These are phyloP conservation scores for Epirrhoe alternata DNA, from an alignment of 2,888 invertebrate species.

Conservation along the genomic window DNA sequence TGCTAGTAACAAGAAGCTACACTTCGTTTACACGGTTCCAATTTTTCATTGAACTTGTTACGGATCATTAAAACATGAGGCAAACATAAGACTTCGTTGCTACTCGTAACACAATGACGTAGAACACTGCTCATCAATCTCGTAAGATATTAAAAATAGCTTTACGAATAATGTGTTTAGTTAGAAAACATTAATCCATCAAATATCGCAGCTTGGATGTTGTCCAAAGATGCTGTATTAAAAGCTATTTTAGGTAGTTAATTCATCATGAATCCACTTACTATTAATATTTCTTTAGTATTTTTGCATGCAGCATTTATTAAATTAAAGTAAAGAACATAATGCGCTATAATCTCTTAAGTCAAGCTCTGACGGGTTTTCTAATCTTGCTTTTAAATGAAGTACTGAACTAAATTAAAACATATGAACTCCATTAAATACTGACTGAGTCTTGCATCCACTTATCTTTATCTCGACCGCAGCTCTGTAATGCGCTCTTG, in stretches of 20 bases:
- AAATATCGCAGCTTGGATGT: constrained; percentile 55
- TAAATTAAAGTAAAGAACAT: background rate
- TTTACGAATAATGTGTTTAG: constrained; percentile 58
- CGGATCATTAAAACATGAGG: constrained; percentile 1
- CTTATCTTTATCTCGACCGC: constrained; percentile 48
- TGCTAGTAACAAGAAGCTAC: constrained; percentile 18
- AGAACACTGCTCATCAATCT: constrained; percentile 46
- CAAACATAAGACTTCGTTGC: background rate
- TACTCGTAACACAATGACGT: constrained; percentile 25
- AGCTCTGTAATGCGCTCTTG: constrained; percentile 52
- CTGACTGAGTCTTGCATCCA: constrained; percentile 37
- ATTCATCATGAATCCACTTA: constrained; percentile 45
- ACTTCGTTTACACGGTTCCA: constrained; percentile 8
- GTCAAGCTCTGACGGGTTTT: constrained; percentile 17
- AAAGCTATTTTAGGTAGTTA: constrained; percentile 45
- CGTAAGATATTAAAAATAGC: constrained; percentile 31
- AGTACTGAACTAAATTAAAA: constrained; percentile 36
- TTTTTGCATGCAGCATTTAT: constrained; percentile 9
- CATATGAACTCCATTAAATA: constrained; percentile 38
- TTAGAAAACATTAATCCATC: constrained; percentile 58
- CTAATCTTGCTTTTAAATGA: constrained; percentile 27
- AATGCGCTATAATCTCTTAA: constrained; percentile 13
- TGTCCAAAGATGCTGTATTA: constrained; percentile 53
- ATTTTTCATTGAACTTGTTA: constrained; percentile 1
- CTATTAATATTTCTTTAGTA: constrained; percentile 15